Percentiles rank a stretch among this genome's conserved stretches.
phyloP scores from a whole-genome alignment of 1,140 invertebrate species.

The Drosophila sp. region DNA sequence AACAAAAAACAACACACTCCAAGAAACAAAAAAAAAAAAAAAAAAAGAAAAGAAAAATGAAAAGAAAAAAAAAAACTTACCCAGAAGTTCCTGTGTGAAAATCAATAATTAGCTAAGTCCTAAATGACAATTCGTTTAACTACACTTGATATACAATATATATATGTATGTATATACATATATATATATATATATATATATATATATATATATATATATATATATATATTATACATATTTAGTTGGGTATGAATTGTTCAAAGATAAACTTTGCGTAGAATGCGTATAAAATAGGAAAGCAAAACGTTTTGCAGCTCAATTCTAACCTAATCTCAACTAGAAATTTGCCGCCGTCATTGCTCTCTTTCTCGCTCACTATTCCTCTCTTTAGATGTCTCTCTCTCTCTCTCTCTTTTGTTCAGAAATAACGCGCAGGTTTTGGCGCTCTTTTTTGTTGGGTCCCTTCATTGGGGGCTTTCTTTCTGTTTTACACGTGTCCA shows the following conservation, averaged over 20 bases:
- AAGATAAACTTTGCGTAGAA: background rate
- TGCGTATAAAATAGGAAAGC: background rate
- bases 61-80: slow-evolving; percentile 2
- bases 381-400: background rate
- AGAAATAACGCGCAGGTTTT: slow-evolving; percentile 6
- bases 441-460: slow-evolving; percentile 35
- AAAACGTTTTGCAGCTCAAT: slow-evolving; percentile 44
- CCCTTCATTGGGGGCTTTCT: slow-evolving; percentile 73
- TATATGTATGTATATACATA: background rate
- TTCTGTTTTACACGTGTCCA: slow-evolving; percentile 37
- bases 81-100: slow-evolving; percentile 50
- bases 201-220: background rate
- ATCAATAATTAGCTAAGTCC: slow-evolving; percentile 60
- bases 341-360: slow-evolving; percentile 34
- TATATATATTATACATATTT: background rate
- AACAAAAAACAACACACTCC: background rate
- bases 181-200: background rate
- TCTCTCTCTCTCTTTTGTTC: slow-evolving; percentile 13
- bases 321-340: slow-evolving; percentile 67
- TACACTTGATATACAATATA: slow-evolving; percentile 5
- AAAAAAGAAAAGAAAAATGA: background rate
- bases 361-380: background rate
- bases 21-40: background rate
- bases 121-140: slow-evolving; percentile 29
- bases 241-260: background rate